phyloP scores from a whole-genome alignment of 2,113 vertebrate genomes.

The Tretioscincus oriximinensis region DNA sequence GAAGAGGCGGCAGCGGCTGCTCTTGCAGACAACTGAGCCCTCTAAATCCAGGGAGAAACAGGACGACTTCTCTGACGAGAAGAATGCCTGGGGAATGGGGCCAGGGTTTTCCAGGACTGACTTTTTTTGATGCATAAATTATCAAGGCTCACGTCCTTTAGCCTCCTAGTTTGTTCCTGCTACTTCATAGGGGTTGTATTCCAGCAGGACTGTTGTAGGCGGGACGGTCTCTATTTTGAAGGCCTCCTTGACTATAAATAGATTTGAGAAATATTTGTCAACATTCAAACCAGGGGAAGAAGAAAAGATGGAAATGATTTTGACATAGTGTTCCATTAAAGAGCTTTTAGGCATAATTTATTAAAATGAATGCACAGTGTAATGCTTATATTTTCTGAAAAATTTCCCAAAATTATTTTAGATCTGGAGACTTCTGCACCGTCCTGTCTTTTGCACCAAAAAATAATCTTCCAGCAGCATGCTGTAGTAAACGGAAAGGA shows the following conservation, averaged over 20 bases:
- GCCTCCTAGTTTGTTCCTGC: background rate
- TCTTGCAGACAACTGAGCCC: background rate
- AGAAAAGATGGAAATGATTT: fast-evolving
- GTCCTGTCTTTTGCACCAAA: conserved; percentile 22
- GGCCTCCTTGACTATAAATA: background rate
- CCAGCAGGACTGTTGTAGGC: background rate
- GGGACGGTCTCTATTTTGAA: background rate
- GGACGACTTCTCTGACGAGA: background rate
- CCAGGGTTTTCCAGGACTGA: background rate
- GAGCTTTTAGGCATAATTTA: background rate
- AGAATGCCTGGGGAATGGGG: too few relatives aligned
- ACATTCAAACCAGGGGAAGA: fast-evolving
- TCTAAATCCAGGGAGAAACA: background rate
- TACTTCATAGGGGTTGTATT: background rate
- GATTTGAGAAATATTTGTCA: background rate
- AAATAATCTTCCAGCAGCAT: background rate
- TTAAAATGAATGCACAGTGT: conserved; percentile 17
- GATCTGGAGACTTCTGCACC: background rate
- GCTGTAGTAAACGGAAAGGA: conserved; percentile 39
- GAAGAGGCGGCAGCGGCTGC: background rate
- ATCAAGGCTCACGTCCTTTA: background rate
- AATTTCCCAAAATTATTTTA: background rate
- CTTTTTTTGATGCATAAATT: background rate
- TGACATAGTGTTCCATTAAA: fast-evolving
- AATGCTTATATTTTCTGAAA: background rate